phyloP scores from a whole-genome alignment of 2,888 invertebrate species.

The Erebia palarica region DNA sequence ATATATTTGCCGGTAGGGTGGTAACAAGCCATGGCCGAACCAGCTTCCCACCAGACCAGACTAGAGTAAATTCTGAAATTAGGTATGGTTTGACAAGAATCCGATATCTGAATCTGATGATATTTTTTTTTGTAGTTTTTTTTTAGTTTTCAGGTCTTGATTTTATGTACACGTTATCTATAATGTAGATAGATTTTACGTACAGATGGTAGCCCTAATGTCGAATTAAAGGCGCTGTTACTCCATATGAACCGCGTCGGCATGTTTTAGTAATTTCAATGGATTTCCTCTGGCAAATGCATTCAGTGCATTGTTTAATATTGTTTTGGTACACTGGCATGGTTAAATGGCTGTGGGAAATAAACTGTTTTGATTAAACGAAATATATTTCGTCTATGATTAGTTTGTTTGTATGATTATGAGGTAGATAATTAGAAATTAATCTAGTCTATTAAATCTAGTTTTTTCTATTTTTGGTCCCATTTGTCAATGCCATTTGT shows the following conservation, averaged over 20 bases:
- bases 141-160: neutral
- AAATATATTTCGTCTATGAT: neutral
- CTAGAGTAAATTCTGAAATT: too few relatives aligned
- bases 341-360: slow-evolving; percentile 9
- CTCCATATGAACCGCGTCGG: slow-evolving; percentile 17
- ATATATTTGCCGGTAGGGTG: too few relatives aligned
- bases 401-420: neutral
- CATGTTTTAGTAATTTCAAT: slow-evolving; percentile 37
- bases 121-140: too few relatives aligned
- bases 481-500: neutral
- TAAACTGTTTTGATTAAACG: neutral
- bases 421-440: slow-evolving; percentile 1
- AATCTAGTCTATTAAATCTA: too few relatives aligned
- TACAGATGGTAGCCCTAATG: neutral
- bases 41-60: too few relatives aligned
- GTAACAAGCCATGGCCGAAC: too few relatives aligned
- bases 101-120: too few relatives aligned
- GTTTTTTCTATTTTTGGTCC: neutral
- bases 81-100: neutral
- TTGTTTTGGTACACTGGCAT: slow-evolving; percentile 8
- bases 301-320: slow-evolving; percentile 14
- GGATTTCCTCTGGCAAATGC: slow-evolving; percentile 25
- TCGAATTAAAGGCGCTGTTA: slow-evolving; percentile 25
- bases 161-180: neutral
- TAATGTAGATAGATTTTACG: too few relatives aligned